A percentile compares a stretch with the other conserved stretches of the same genome.
Conservation (phyloP, 2,888 invertebrate species). For the Taenaris catops region DNA sequence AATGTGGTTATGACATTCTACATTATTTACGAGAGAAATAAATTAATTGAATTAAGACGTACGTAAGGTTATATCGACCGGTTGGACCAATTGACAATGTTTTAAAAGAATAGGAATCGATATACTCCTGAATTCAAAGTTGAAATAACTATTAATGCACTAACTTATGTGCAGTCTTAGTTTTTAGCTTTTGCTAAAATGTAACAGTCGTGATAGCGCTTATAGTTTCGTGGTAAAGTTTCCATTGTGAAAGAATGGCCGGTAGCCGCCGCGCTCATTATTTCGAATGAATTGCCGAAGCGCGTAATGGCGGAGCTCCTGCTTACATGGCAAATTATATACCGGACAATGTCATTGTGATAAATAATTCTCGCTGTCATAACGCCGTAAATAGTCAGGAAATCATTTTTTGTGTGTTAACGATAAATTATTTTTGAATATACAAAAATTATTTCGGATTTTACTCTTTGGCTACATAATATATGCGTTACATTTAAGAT, state of each 20-base stretch:
- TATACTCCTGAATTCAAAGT: too few relatives aligned
- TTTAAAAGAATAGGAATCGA: too few relatives aligned
- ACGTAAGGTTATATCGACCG: constrained; percentile 12
- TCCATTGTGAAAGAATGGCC: constrained; percentile 36
- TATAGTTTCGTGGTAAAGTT: constrained; percentile 22
- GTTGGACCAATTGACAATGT: constrained; percentile 14
- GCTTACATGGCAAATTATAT: constrained; percentile 68
- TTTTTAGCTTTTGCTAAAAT: too few relatives aligned
- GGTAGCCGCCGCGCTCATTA: constrained; percentile 64
- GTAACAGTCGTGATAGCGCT: too few relatives aligned
- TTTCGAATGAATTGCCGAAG: constrained; percentile 67
- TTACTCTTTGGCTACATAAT: too few relatives aligned
- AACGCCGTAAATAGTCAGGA: constrained; percentile 18
- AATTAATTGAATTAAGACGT: constrained; percentile 12
- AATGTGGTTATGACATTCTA: constrained; percentile 14
- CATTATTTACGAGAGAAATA: constrained; percentile 16
- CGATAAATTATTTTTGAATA: constrained; percentile 5
- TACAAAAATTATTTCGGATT: too few relatives aligned
- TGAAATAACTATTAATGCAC: too few relatives aligned
- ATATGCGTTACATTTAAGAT: too few relatives aligned
- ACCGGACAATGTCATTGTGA: constrained; percentile 66
- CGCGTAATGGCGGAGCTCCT: constrained; percentile 49
- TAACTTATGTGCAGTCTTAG: too few relatives aligned
- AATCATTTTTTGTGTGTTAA: constrained; percentile 4
- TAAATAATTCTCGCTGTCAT: constrained; percentile 48